Percentiles rank a stretch among this genome's conserved stretches.
phyloP scores from a whole-genome alignment of 2,888 invertebrate species.

The Platerodrilus igneus region DNA sequence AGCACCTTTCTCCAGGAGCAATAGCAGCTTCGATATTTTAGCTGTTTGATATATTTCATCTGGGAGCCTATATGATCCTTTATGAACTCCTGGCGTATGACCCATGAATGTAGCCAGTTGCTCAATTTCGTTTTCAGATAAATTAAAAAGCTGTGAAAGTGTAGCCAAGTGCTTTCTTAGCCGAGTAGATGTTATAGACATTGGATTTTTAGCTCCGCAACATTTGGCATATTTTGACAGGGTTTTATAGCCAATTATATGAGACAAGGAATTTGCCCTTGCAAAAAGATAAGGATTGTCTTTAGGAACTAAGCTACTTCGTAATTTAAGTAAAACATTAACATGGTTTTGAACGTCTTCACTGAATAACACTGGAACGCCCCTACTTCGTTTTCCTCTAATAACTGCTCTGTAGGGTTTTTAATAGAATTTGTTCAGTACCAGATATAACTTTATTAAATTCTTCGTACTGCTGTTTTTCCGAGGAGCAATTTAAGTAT shows the following conservation, averaged over 20 bases:
- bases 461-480: constrained; percentile 13
- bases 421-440: constrained; percentile 11
- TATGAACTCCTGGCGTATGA: constrained; percentile 27
- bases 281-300: constrained; percentile 16
- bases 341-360: constrained; percentile 16
- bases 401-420: constrained; percentile 15
- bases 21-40: constrained; percentile 26
- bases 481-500: constrained; percentile 1
- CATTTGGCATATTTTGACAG: constrained; percentile 25
- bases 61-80: constrained; percentile 25
- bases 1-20: constrained; percentile 25
- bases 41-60: constrained; percentile 29
- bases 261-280: constrained; percentile 9
- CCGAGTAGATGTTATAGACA: constrained; percentile 29
- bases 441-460: constrained; percentile 8
- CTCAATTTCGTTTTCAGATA: constrained; percentile 30
- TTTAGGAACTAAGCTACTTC: not conserved
- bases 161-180: constrained; percentile 34
- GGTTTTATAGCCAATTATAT: constrained; percentile 29
- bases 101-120: constrained; percentile 33
- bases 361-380: constrained; percentile 19
- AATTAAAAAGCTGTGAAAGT: constrained; percentile 30
- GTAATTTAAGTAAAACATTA: constrained; percentile 7
- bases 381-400: constrained; percentile 15
- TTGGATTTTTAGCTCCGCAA: constrained; percentile 29